Conservation (phyloP, 2,113 vertebrate species). For the Perca schrenkii region DNA sequence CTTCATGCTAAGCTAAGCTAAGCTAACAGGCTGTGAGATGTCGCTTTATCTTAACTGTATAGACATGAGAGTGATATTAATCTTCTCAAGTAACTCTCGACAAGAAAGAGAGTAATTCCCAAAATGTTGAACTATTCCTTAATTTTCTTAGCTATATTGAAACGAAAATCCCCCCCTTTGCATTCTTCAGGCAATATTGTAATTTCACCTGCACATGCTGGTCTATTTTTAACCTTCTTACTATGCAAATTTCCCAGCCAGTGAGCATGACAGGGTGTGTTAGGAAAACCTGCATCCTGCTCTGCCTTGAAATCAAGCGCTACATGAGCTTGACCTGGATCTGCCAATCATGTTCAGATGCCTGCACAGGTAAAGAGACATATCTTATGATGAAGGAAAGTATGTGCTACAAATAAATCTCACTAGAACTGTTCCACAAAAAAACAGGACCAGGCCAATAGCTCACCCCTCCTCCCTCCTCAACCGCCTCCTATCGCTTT, state of each 20-base stretch:
- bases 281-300: slow-evolving; percentile 29
- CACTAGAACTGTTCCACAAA: slow-evolving; percentile 10
- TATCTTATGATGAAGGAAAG: slow-evolving; percentile 20
- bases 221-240: slow-evolving; percentile 54
- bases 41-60: not conserved
- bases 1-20: not conserved
- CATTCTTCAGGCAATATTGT: not conserved
- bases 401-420: slow-evolving; percentile 27
- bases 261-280: slow-evolving; percentile 33
- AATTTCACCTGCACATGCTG: slow-evolving; percentile 12
- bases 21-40: not conserved
- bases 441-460: not conserved
- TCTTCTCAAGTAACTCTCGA: not conserved
- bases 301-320: slow-evolving; percentile 34
- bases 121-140: not conserved
- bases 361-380: slow-evolving; percentile 23
- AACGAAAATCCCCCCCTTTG: not conserved
- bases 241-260: slow-evolving; percentile 25
- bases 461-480: slow-evolving; percentile 4
- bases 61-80: not conserved
- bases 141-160: not conserved
- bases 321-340: slow-evolving; percentile 14
- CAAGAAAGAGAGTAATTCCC: not conserved
- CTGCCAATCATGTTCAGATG: slow-evolving; percentile 22
- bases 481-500: slow-evolving; percentile 5